Conservation (phyloP, 2,113 vertebrate species). For the Neotragus moschatus region DNA sequence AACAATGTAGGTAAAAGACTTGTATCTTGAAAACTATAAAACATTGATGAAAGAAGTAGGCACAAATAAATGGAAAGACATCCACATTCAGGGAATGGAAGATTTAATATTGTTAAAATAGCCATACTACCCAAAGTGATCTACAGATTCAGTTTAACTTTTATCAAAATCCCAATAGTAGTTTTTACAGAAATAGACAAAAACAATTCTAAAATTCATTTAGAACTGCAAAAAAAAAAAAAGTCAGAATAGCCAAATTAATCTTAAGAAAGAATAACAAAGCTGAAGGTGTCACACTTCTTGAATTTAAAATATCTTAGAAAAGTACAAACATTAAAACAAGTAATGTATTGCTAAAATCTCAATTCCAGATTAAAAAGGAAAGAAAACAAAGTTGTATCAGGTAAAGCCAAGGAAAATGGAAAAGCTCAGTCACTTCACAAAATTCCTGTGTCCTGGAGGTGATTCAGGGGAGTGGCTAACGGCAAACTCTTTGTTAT, state of each 20-base stretch:
- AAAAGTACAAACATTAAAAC: neutral
- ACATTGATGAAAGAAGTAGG: neutral
- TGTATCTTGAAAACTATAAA: neutral
- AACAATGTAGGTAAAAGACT: neutral
- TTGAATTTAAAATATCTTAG: neutral
- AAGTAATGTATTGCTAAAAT: neutral
- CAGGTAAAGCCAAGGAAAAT: neutral
- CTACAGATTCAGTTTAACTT: neutral
- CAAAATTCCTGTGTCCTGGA: neutral
- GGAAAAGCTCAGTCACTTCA: neutral
- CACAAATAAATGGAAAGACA: neutral
- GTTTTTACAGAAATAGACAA: neutral
- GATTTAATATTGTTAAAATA: neutral
- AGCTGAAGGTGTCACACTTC: neutral
- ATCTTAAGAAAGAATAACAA: neutral
- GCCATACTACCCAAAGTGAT: neutral
- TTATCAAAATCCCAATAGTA: neutral
- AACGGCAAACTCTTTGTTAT: neutral
- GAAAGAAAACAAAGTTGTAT: neutral
- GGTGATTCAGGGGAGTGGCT: fast-evolving
- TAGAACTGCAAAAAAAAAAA: neutral
- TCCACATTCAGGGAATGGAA: neutral
- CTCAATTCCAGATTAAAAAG: neutral
- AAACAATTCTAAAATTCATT: neutral
- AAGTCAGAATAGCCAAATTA: neutral